Evolutionary conservation across 2,888 invertebrate species (phyloP), one percentile per base, ranked within the genome.

Genomic region (Odontocolon sp.): DNA sequence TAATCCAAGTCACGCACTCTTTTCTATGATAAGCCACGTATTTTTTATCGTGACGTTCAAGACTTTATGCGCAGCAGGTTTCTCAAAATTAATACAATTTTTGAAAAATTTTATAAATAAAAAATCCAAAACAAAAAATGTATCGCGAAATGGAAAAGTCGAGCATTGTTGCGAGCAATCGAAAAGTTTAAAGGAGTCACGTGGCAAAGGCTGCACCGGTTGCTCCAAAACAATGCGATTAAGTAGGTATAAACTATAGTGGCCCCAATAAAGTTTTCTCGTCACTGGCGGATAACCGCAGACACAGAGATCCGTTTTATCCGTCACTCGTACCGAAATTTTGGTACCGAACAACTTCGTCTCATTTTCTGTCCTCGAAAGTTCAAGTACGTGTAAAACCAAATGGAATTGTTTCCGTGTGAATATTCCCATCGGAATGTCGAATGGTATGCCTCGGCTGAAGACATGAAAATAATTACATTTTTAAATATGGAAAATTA

Each of bases 211-310:
- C 16, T 50, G 36, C 14, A 14, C 3, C 18, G 3, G 6, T 36
- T 36, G 64, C 26, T 23, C 36, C 36, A 64, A 64, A 64, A 50
- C 64, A 36, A 36, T n/a, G n/a, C 57, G 42, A 69, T 59, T 33
- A 63, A 61, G 40, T 52, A 28, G 42, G 38, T 23, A 28, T 14
- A 21, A 64, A 18, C 40, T 26, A 52, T 33, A 8, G 50, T 61
- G 52, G 50, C 64, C 14, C 47, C 36, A 54, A 64, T 36, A 71
- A 76, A 71, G 61, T 67, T 71, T 52, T 40, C 56, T 76, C 61
- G 71, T 67, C 71, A 56, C 45, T 47, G 14, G 18, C 56, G 67
- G 56, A 67, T 71, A 71, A 76, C 61, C 76, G 42, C 63, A 50
- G 70, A 59, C 66, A 16, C 21, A 50, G 47, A 71, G 67, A 71